Conservation (phyloP, 2,888 invertebrate species). For the Heliconius hortense region DNA sequence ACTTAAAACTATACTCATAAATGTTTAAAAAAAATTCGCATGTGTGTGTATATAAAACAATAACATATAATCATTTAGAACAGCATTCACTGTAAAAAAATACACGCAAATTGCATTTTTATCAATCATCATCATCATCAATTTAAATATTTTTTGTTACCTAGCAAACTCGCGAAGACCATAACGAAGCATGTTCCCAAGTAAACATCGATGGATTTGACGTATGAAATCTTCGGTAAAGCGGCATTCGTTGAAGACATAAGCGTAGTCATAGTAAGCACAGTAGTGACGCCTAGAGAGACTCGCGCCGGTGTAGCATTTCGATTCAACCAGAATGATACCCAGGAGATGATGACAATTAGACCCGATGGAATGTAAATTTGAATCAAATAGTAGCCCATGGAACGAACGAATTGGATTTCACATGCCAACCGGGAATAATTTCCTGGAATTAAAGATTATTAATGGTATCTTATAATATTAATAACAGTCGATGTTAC, state of each 20-base stretch:
- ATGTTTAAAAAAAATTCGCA: slow-evolving; percentile 3
- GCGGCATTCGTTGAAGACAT: slow-evolving; percentile 98
- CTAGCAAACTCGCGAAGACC: slow-evolving; percentile 98
- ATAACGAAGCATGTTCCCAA: slow-evolving; percentile 99
- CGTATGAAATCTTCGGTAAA: slow-evolving; percentile 98
- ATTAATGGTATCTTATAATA: slow-evolving; percentile 14
- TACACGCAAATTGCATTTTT: slow-evolving; percentile 9
- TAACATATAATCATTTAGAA: neutral
- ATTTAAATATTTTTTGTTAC: slow-evolving; percentile 75
- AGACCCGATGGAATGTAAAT: slow-evolving; percentile 98
- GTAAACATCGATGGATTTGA: slow-evolving; percentile 98
- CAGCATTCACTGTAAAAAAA: neutral
- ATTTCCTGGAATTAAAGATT: slow-evolving; percentile 87
- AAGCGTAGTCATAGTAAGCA: slow-evolving; percentile 98
- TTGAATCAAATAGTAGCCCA: slow-evolving; percentile 99
- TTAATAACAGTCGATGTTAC: slow-evolving; percentile 11
- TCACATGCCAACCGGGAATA: slow-evolving; percentile 97
- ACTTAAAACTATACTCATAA: neutral
- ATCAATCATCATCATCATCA: too few species aligned
- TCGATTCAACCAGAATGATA: slow-evolving; percentile 97
- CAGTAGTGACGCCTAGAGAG: slow-evolving; percentile 96
- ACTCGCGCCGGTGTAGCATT: slow-evolving; percentile 97
- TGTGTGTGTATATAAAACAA: neutral
- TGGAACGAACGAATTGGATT: slow-evolving; percentile 97
- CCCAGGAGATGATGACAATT: slow-evolving; percentile 98